Evolutionary conservation across 2,113 vertebrate species (phyloP), one percentile per base, ranked within the genome.

Genomic region (Phalacrocorax pelagicus): DNA sequence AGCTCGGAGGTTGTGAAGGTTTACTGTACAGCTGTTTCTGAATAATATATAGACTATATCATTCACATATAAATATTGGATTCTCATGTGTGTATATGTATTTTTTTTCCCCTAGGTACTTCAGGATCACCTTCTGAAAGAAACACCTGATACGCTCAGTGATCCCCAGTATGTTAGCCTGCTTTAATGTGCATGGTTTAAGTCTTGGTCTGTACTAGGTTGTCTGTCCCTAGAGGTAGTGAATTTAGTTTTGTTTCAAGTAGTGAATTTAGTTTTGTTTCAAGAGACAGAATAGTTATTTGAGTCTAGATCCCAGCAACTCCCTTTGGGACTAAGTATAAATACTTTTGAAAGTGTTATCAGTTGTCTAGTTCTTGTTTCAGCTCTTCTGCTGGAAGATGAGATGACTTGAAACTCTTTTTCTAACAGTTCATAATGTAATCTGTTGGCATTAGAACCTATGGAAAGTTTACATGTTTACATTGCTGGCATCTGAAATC

Each of bases 71-170:
- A 77, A 62, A 23, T 18, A n/a, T n/a, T 51, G 19, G 8, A 42
- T 83, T 86, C 75, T 51, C 18, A 51, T 23, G 3, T 74, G 34
- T 77, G 38, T 52, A 13, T 74, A 17, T 88, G 30, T 58, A 3
- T 10, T 12, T 51, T 58, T 95, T 96, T 51, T 11, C 5, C 6
- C 29, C 24, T 79, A 99, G 99, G 98, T 99, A 16, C 98, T 99
- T 75, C 99, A 99, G 65, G 99, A 99, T 98, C 98, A 99, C 95
- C 98, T 99, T 97, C 87, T 99, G 86, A 99, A 99, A 90, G 99
- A 99, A 98, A 99, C 99, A 0, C 98, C 99, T 1, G 98, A 99
- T 94, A 99, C 99, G 0, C 98, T 99, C 83, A 99, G 99, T 89
- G 99, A 99, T 92, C 98, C 99, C 40, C 99, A 99, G 99, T 99